Base-by-base conservation (phyloP, 2,797 vertebrate species). In the Neosilurus mollespiculum region DNA sequence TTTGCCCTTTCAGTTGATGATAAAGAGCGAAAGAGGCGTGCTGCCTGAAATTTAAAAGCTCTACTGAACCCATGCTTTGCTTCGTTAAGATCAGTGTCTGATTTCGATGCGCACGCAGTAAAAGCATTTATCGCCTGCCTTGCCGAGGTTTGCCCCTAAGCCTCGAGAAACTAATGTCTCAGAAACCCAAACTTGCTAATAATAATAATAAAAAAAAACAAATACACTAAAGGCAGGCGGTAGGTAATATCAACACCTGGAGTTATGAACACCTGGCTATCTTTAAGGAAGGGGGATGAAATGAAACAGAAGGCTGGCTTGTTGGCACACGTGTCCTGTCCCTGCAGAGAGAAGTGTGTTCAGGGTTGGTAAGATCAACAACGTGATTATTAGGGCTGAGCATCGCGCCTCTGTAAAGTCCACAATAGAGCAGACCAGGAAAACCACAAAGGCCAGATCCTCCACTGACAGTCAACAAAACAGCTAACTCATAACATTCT, bases 71-170 rank as follows among this genome's bases (percentile, higher is more conserved):
- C 18, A 22, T 37, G 72, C 73, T 65, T 56, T 6, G 26, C 30
- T 80, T 65, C 78, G 65, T 69, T 49, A 87, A 76, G 90, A 86
- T 89, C 78, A 87, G 67, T 88, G 90, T 87, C 87, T 89, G 87
- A 85, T 88, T 58, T 53, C 69, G 78, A 76, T 78, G 83, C 37
- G n/a, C 43, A 78, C 69, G 66, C 78, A 67, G n/a, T 75, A 49
- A 67, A 84, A 75, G 75, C 56, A 49, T 11, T 26, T 20, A 53
- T n/a, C 51, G 59, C 51, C 64, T 65, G 59, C 76, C 80, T 80
- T 30, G 34, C 51, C 1, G 70, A 75, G 66, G 69, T 53, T 64
- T 78, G 43, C 76, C 76, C 76, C 12, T 2, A 78, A 53, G 76
- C 37, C 58, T 12, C 15, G 14, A 51, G 9, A 78, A 51, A 51